Evolutionary conservation across 1,140 invertebrate genomes (phyloP), one percentile per base, ranked within the genome.

Genomic region (Sycobia sp.): DNA sequence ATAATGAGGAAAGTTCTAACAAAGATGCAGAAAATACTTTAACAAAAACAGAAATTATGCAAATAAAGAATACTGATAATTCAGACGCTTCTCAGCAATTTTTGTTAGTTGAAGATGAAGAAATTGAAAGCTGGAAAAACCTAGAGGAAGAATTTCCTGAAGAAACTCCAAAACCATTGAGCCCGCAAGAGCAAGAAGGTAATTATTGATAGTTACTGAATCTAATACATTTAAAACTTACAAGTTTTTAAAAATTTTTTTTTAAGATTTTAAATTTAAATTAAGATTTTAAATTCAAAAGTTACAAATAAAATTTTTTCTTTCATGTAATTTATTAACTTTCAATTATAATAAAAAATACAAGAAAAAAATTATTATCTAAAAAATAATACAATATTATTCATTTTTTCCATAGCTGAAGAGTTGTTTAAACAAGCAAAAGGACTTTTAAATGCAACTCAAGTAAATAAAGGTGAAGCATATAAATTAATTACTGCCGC

Each of bases 401-500:
- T 49, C 18, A 59, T 66, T 27, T 36, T 38, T 58, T 36, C 29
- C 60, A 13, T 16, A 90, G 90, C 85, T 14, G 86, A 89, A 74
- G 82, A 86, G 47, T 69, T 91, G 18, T 93, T 87, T 71, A 86
- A 89, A 27, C 81, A 82, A 36, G 90, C 89, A 2, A 81, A 87
- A 70, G 76, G 71, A 41, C 82, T 90, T 55, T 77, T 92, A 18
- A 89, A 90, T 67, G 86, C 88, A 27, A 87, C 87, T 7, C 83
- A 85, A 23, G 83, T 87, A 1, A 88, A 91, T 71, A 86, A 88
- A 65, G 77, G 81, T 0, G 84, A 84, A 56, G 88, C 88, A 8
- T 91, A 90, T 69, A 79, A 85, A 44, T 73, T 91, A 39, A 80
- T 96, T 8, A 82, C 87, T 27, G 79, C 88, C 65, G 92, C 95